Evolutionary conservation across 2,113 vertebrate species (phyloP).

Genomic region (Nothoprocta perdicaria): DNA sequence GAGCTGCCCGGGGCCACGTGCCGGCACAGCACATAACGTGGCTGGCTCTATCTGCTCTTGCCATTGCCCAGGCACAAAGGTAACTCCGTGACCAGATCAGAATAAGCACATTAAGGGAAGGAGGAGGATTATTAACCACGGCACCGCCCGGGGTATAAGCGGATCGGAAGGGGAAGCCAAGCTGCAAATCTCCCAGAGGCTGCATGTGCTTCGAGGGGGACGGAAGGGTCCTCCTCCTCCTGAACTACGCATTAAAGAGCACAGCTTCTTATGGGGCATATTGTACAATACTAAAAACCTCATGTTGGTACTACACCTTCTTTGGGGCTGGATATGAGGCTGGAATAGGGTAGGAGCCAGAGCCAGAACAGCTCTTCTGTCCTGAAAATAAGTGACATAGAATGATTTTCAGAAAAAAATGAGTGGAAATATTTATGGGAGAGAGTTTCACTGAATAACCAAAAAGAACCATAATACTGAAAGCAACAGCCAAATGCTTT

Average conservation of each 20-base stretch:
- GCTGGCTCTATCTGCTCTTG: not conserved
- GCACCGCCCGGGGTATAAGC: not conserved
- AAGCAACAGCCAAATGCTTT: not conserved
- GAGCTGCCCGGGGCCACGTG: not conserved
- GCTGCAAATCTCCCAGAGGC: accelerated
- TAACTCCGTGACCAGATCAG: not conserved
- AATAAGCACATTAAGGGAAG: not conserved
- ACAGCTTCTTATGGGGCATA: not conserved
- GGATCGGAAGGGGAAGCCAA: not conserved
- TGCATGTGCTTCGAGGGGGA: accelerated
- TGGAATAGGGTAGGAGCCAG: not conserved
- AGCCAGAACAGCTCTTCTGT: not conserved
- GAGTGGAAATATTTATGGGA: not conserved
- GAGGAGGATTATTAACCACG: not conserved
- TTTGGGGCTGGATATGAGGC: not conserved
- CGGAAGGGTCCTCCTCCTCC: not conserved
- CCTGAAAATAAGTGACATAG: not conserved
- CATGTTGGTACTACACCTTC: not conserved
- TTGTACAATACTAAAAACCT: not conserved
- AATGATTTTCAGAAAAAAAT: not conserved
- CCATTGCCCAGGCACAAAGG: not conserved
- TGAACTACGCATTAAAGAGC: not conserved
- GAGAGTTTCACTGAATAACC: not conserved
- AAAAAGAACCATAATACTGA: not conserved
- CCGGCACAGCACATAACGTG: not conserved